Evolutionary conservation across 2,797 vertebrate species (phyloP).

Genomic region (Scolopax bukidnonensis): DNA sequence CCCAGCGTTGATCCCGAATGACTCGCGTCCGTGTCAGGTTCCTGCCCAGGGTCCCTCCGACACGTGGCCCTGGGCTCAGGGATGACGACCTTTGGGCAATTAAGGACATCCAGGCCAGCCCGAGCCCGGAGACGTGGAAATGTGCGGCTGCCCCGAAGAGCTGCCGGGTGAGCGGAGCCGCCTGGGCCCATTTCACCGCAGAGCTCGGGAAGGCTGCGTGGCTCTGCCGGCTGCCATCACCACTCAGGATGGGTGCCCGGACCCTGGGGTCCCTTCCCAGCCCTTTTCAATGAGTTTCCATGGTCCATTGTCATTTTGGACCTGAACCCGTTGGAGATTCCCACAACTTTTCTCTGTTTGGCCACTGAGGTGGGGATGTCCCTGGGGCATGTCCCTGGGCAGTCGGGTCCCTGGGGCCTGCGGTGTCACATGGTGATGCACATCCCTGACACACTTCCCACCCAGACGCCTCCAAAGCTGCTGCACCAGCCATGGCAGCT

Average conservation of each 20-base stretch:
- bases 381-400: neutral
- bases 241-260: rapidly evolving
- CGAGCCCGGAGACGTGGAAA: neutral
- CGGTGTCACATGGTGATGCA: rapidly evolving
- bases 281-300: rapidly evolving
- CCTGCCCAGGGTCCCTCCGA: neutral
- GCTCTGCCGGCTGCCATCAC: neutral
- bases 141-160: neutral
- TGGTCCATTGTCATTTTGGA: neutral
- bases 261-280: neutral
- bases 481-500: rapidly evolving
- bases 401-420: rapidly evolving
- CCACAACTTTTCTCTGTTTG: neutral
- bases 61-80: conserved; percentile 44
- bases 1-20: conserved; percentile 85
- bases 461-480: neutral
- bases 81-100: conserved; percentile 55
- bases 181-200: neutral
- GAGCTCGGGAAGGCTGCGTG: rapidly evolving
- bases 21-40: conserved; percentile 64
- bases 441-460: rapidly evolving
- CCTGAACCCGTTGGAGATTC: rapidly evolving
- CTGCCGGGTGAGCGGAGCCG: rapidly evolving
- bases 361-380: neutral
- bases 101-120: conserved; percentile 34